A percentile compares a stretch with the other conserved stretches of the same genome.
Conservation (phyloP, 2,113 vertebrate genomes). For the Oreocharis arfaki region DNA sequence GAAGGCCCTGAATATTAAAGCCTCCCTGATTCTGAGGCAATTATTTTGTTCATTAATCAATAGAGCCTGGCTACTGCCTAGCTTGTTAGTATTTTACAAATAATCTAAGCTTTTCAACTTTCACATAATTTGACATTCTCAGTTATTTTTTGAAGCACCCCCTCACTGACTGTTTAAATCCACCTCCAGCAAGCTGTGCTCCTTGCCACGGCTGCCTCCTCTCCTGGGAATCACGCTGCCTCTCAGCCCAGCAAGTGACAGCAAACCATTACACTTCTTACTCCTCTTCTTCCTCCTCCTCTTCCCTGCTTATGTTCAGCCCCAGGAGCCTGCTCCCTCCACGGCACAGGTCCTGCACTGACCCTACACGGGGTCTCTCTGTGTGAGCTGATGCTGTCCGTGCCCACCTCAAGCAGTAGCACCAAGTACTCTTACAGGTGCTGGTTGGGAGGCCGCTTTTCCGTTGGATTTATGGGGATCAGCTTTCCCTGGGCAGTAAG, state of each 20-base stretch:
- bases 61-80: neutral
- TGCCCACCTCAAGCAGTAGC: neutral
- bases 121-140: neutral
- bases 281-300: neutral
- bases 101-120: neutral
- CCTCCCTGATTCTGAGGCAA: neutral
- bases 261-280: neutral
- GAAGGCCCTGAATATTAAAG: neutral
- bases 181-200: constrained; percentile 28
- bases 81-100: neutral
- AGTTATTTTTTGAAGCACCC: neutral
- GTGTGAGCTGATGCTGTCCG: neutral
- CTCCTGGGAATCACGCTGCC: neutral
- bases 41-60: neutral
- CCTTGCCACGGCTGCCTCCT: neutral
- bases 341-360: neutral
- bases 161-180: neutral
- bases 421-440: fast-evolving
- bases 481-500: neutral
- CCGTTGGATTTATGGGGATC: neutral
- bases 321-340: neutral
- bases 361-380: too few relatives aligned
- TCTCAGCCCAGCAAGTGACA: neutral
- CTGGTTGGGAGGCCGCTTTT: neutral
- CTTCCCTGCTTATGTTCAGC: neutral